Base-by-base conservation (phyloP, 2,888 invertebrate species). In the Phlogophora meticulosa region DNA sequence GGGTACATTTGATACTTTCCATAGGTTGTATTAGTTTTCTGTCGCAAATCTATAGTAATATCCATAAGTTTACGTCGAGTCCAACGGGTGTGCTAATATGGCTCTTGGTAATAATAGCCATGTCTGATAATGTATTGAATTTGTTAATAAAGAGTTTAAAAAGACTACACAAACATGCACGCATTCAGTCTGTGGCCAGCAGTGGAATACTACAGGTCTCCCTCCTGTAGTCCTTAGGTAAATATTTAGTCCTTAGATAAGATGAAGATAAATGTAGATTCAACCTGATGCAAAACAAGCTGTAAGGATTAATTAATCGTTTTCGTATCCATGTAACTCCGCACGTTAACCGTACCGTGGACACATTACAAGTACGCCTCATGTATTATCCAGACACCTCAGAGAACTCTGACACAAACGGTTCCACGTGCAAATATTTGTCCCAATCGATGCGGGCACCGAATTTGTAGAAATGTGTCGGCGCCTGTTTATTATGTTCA, bases 371-470 rank as follows among this genome's bases (percentile, higher is more conserved):
- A 45, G 55, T 40, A 22, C 20, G 46, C 7, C 40, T 71, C 46
- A 11, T 60, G 48, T 36, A 64, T 71, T 46, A 72, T 20, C 38
- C 64, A 52, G 52, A 46, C 22, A 42, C 60, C 2, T 28, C 15
- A 17, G 45, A 57, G 28, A 53, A 20, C 46, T 72, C 51, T 28
- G 20, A 20, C 40, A 53, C 42, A 60, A 70, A 22, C 28, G 15
- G n/a, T 36, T 52, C 17, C 52, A 36, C 61, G 70, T 61, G 51
- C 28, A 64, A 72, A 72, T 71, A 72, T 64, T 56, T 72, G 70
- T 28, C 13, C 15, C 13, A 22, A 63, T 56, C 51, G 17, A 72
- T 71, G 64, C 28, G 17, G 51, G 51, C 9, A 24, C 13, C 9
- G 13, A 63, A 51, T 63, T 40, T 0, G 15, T 5, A 13, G n/a